These are phyloP conservation scores for Podocnemis expansa DNA, from an alignment of 2,113 vertebrate species.

Conservation along the genomic window DNA sequence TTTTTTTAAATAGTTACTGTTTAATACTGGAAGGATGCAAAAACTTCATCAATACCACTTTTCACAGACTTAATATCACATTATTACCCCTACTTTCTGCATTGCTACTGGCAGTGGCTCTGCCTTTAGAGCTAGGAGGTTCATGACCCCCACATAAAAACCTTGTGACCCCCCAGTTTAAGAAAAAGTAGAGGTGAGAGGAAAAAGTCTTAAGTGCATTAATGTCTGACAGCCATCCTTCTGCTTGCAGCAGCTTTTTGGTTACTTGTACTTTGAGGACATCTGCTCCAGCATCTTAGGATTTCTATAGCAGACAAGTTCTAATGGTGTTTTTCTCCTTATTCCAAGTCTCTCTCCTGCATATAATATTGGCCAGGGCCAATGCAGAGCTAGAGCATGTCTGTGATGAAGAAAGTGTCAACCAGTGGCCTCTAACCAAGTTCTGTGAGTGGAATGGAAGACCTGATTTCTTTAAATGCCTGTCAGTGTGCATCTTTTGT, in stretches of 20 bases:
- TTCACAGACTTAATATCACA: too few species aligned
- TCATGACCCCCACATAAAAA: too few species aligned
- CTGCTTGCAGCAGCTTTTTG: background rate
- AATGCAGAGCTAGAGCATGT: background rate
- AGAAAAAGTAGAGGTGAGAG: background rate
- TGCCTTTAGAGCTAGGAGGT: too few species aligned
- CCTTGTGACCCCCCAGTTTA: too few species aligned
- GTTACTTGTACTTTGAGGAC: background rate
- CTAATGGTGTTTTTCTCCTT: background rate
- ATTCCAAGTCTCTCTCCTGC: fast-evolving
- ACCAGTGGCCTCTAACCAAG: background rate
- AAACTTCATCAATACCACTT: too few species aligned
- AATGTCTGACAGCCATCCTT: background rate
- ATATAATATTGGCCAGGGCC: background rate
- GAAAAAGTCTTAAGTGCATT: background rate
- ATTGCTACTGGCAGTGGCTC: too few species aligned
- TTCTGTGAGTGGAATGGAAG: background rate
- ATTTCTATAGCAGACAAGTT: background rate
- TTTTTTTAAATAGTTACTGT: too few species aligned
- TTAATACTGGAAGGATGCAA: too few species aligned
- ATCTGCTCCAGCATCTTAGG: background rate
- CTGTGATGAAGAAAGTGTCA: background rate
- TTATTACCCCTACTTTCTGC: too few species aligned
- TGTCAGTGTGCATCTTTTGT: background rate
- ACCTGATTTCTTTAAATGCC: background rate